Evolutionary conservation across 2,888 invertebrate genomes (phyloP).

Genomic region (Diplolepis rosae): DNA sequence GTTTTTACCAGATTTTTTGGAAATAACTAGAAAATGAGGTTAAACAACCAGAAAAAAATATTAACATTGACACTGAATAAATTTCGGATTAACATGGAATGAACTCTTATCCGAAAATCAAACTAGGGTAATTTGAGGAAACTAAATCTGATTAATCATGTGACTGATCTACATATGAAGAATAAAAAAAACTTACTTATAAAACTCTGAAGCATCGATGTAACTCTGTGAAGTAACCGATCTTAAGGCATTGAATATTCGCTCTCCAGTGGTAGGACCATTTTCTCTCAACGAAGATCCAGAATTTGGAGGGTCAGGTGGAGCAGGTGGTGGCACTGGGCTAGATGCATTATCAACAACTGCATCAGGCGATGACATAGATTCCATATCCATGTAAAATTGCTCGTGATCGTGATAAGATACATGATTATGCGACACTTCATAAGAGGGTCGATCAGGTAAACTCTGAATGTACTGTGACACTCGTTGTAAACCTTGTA

Average conservation of each 20-base stretch:
- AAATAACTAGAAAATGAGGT: too few relatives aligned
- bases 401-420: constrained; percentile 32
- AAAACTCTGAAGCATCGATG: constrained; percentile 70
- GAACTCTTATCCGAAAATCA: too few relatives aligned
- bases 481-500: constrained; percentile 62
- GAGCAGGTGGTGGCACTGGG: constrained; percentile 68
- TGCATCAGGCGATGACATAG: constrained; percentile 48
- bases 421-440: constrained; percentile 45
- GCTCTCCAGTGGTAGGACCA: constrained; percentile 67
- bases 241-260: constrained; percentile 68
- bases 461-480: constrained; percentile 69
- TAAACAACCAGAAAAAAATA: too few relatives aligned
- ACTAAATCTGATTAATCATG: too few relatives aligned
- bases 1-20: too few relatives aligned
- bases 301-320: constrained; percentile 53
- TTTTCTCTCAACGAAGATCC: constrained; percentile 51
- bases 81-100: too few relatives aligned
- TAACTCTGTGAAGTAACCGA: constrained; percentile 69
- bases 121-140: too few relatives aligned
- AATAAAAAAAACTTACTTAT: constrained; percentile 60
- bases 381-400: constrained; percentile 40
- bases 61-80: too few relatives aligned
- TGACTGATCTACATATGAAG: not conserved
- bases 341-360: constrained; percentile 52
- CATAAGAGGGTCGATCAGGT: constrained; percentile 62